These are phyloP conservation scores for Dryococelus australis DNA, from an alignment of 2,888 invertebrate species.

Conservation along the genomic window DNA sequence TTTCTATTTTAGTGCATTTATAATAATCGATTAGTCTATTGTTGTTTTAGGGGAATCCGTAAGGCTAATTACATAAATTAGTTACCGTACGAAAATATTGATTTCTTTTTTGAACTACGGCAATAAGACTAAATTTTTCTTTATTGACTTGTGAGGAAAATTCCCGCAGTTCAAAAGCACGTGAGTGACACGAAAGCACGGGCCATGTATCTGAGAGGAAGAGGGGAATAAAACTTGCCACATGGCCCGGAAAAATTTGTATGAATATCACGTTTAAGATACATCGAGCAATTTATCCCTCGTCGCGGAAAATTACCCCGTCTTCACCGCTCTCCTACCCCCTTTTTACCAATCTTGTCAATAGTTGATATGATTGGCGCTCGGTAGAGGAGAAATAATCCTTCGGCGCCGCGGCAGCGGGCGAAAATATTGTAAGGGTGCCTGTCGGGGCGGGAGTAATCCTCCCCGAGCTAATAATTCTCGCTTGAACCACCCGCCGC, in stretches of 20 bases:
- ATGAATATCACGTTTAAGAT: constrained; percentile 1
- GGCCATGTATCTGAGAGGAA: no score
- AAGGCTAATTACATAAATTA: no score
- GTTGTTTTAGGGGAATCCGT: no score
- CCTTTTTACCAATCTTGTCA: background rate
- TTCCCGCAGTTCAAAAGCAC: no score
- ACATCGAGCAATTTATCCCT: background rate
- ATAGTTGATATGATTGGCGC: background rate
- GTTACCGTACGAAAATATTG: no score
- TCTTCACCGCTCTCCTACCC: background rate
- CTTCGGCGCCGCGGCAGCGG: background rate
- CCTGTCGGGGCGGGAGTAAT: constrained; percentile 1
- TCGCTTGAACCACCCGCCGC: constrained; percentile 4
- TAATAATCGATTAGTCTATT: no score
- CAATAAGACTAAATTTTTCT: no score
- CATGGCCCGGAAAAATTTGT: background rate
- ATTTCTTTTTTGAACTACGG: no score
- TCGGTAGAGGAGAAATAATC: background rate
- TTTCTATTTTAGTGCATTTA: no score
- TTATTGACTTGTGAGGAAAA: no score
- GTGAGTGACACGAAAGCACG: no score
- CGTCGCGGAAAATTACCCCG: background rate
- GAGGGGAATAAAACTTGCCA: background rate
- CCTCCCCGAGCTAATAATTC: background rate
- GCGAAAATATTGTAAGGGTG: background rate